A percentile compares a stretch with the other conserved stretches of the same genome.
Conservation (phyloP, 2,113 vertebrate species). For the Sminthopsis crassicaudata region DNA sequence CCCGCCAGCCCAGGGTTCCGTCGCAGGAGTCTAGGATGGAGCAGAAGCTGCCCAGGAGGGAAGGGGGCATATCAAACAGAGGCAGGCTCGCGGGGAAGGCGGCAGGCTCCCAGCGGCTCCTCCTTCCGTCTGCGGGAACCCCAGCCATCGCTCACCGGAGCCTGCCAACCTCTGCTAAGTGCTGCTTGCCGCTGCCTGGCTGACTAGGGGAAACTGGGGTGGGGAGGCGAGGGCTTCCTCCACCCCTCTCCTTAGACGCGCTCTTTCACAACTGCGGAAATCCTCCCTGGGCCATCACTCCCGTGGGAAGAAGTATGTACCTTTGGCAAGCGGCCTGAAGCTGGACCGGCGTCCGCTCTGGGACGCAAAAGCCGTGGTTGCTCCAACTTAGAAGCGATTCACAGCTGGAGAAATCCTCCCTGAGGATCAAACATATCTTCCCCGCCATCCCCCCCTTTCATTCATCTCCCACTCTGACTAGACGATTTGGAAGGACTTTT, state of each 20-base stretch:
- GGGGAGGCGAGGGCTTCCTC: neutral
- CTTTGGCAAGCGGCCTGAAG: neutral
- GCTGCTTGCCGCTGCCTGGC: neutral
- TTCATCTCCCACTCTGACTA: neutral
- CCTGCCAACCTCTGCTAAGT: neutral
- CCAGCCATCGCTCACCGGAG: conserved; percentile 45
- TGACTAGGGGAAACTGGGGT: neutral
- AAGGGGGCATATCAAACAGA: conserved; percentile 84
- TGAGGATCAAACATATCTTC: neutral
- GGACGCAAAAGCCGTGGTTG: conserved; percentile 42
- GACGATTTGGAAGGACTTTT: too few species aligned
- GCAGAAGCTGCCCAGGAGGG: conserved; percentile 82
- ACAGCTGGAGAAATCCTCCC: neutral
- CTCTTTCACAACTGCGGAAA: conserved; percentile 73
- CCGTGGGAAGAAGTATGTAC: neutral
- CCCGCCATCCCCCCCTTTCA: neutral
- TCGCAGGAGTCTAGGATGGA: conserved; percentile 84
- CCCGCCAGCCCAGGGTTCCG: conserved; percentile 85
- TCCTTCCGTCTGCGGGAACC: neutral
- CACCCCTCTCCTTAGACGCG: neutral
- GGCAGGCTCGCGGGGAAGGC: conserved; percentile 65
- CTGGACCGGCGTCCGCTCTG: conserved; percentile 47
- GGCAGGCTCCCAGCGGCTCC: neutral
- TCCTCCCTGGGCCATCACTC: conserved; percentile 2
- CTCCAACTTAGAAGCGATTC: neutral